Conservation (phyloP, 2,113 vertebrate species). For the Ceuthmochares aereus region DNA sequence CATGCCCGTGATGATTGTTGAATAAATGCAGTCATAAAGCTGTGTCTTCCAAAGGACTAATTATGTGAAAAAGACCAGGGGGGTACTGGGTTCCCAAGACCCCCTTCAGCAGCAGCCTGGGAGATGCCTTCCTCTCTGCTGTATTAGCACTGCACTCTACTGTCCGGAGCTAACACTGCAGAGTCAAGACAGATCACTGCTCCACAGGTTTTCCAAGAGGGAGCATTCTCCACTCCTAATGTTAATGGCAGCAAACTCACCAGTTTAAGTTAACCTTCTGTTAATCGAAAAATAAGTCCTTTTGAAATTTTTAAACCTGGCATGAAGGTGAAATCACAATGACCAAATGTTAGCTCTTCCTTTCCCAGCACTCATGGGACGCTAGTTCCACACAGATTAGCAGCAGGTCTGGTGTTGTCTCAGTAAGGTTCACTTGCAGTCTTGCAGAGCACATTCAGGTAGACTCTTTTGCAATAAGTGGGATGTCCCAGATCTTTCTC, state of each 20-base stretch:
- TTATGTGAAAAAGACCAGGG: background rate
- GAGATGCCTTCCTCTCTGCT: background rate
- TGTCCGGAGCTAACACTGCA: slow-evolving; percentile 6
- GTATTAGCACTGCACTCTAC: slow-evolving; percentile 55
- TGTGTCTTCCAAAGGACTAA: background rate
- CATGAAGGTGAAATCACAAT: background rate
- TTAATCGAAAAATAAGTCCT: background rate
- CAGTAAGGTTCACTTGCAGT: background rate
- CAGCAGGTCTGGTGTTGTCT: background rate
- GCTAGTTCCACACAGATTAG: background rate
- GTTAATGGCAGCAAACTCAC: background rate
- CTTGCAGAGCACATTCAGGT: background rate
- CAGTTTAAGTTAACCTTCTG: background rate
- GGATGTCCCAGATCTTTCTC: background rate
- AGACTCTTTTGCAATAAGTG: background rate
- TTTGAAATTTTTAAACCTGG: background rate
- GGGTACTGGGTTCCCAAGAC: background rate
- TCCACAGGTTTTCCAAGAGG: fast-evolving
- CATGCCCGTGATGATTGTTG: background rate
- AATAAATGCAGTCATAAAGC: background rate
- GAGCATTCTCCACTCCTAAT: background rate
- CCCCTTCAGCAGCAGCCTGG: background rate
- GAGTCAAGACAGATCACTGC: background rate
- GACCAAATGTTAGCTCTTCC: background rate
- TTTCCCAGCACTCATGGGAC: fast-evolving